A percentile compares a stretch with the other conserved stretches of the same genome.
Evolutionary conservation across 1,140 invertebrate species (phyloP).

Genomic region (Orussus abietinus): DNA sequence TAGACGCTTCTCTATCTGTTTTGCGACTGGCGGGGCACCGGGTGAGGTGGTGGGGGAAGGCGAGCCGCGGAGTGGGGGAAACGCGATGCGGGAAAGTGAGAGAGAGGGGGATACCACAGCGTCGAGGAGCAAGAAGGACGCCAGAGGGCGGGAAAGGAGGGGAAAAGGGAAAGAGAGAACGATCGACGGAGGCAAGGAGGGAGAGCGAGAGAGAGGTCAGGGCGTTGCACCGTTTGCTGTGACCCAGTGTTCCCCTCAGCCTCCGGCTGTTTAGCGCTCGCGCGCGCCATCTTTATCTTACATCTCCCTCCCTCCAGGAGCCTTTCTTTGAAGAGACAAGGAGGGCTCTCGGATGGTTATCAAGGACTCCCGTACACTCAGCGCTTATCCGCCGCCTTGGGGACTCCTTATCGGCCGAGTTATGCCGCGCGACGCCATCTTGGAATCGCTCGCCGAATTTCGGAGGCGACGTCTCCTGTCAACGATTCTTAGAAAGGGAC

Average conservation of each 20-base stretch:
- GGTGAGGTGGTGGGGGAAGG: not conserved
- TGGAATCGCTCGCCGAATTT: no score
- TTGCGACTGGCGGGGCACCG: not conserved
- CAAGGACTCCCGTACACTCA: no score
- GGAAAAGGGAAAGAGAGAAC: no score
- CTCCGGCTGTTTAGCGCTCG: not conserved
- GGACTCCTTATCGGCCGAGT: no score
- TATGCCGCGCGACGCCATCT: no score
- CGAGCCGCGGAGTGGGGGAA: constrained; percentile 5
- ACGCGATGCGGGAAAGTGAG: constrained; percentile 15
- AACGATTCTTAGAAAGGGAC: no score
- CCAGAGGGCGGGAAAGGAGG: constrained; percentile 1
- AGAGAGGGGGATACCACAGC: constrained; percentile 1
- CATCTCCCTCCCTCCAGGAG: not conserved
- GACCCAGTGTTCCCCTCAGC: constrained; percentile 34
- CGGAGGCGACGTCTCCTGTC: no score
- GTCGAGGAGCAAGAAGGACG: no score
- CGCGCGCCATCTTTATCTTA: not conserved
- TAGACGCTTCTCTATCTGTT: constrained; percentile 25
- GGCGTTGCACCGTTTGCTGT: constrained; percentile 40
- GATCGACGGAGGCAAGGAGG: constrained; percentile 7
- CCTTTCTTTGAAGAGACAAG: not conserved
- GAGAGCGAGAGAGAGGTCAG: constrained; percentile 25
- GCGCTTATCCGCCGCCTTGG: no score
- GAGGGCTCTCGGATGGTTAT: no score